Percentiles rank a stretch among this genome's conserved stretches.
These are phyloP conservation scores for Gymnothorax javanicus DNA, from an alignment of 2,797 vertebrate species.

Conservation along the genomic window DNA sequence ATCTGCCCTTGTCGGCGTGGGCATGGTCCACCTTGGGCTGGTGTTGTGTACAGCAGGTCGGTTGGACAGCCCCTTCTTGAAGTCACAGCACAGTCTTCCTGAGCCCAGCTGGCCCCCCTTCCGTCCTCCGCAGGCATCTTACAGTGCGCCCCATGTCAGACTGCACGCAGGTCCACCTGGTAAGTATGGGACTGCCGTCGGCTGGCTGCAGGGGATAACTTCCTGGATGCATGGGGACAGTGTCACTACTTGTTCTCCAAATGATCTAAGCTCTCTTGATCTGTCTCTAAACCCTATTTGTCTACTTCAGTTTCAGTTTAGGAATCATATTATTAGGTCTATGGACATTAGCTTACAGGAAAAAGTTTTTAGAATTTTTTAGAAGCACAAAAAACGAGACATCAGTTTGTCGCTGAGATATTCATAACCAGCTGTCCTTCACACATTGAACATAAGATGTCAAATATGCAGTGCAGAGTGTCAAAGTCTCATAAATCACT, in stretches of 20 bases:
- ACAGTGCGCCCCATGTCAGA: slow-evolving; percentile 82
- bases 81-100: slow-evolving; percentile 88
- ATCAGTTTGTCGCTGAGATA: neutral
- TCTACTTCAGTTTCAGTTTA: neutral
- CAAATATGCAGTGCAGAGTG: neutral
- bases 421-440: neutral
- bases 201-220: slow-evolving; percentile 22
- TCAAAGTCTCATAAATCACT: neutral
- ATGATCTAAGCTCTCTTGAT: neutral
- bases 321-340: neutral
- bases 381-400: neutral
- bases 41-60: slow-evolving; percentile 85
- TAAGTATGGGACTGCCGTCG: slow-evolving; percentile 79
- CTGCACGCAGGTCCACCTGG: slow-evolving; percentile 87
- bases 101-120: slow-evolving; percentile 81
- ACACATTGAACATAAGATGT: neutral
- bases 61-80: slow-evolving; percentile 97
- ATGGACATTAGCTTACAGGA: neutral
- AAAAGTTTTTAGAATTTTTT: neutral
- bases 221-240: neutral
- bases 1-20: slow-evolving; percentile 25
- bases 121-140: slow-evolving; percentile 73
- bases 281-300: neutral
- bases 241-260: neutral
- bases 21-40: slow-evolving; percentile 55